Conservation (phyloP, 2,888 invertebrate species). For the Trypoxylon attenuatum region DNA sequence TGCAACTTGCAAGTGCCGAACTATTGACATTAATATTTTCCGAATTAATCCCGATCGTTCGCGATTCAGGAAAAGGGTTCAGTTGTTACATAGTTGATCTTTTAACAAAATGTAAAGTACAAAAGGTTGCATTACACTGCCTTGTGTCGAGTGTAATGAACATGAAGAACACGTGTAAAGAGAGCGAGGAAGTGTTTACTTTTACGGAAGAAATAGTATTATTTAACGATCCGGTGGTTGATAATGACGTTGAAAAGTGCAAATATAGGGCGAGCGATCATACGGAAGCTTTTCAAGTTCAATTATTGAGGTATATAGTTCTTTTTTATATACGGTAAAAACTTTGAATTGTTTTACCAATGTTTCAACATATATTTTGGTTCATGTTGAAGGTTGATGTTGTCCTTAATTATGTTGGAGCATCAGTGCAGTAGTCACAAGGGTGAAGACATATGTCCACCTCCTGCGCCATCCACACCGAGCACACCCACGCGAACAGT, state of each 20-base stretch:
- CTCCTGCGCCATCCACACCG: slow-evolving; percentile 54
- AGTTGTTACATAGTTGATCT: slow-evolving; percentile 86
- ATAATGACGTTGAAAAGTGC: slow-evolving; percentile 75
- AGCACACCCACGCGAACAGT: slow-evolving; percentile 62
- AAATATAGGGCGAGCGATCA: slow-evolving; percentile 79
- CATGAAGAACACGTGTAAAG: slow-evolving; percentile 73
- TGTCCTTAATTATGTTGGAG: slow-evolving; percentile 85
- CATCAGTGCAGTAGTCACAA: slow-evolving; percentile 80
- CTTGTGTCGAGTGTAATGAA: slow-evolving; percentile 85
- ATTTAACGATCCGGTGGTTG: slow-evolving; percentile 80
- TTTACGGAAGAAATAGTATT: slow-evolving; percentile 85
- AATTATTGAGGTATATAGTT: slow-evolving; percentile 77
- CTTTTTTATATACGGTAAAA: background rate
- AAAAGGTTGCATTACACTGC: slow-evolving; percentile 88
- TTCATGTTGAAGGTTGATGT: slow-evolving; percentile 76
- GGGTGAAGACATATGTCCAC: slow-evolving; percentile 71
- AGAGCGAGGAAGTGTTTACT: slow-evolving; percentile 76
- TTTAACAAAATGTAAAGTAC: slow-evolving; percentile 86
- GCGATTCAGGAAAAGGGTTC: slow-evolving; percentile 85
- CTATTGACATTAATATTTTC: slow-evolving; percentile 83
- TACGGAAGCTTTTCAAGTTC: slow-evolving; percentile 83
- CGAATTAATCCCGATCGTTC: slow-evolving; percentile 84
- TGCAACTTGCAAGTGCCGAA: slow-evolving; percentile 85
- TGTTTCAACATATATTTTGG: background rate
- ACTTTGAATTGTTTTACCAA: background rate